phyloP scores from a whole-genome alignment of 2,113 vertebrate genomes.

The Mionectes macconnelli region DNA sequence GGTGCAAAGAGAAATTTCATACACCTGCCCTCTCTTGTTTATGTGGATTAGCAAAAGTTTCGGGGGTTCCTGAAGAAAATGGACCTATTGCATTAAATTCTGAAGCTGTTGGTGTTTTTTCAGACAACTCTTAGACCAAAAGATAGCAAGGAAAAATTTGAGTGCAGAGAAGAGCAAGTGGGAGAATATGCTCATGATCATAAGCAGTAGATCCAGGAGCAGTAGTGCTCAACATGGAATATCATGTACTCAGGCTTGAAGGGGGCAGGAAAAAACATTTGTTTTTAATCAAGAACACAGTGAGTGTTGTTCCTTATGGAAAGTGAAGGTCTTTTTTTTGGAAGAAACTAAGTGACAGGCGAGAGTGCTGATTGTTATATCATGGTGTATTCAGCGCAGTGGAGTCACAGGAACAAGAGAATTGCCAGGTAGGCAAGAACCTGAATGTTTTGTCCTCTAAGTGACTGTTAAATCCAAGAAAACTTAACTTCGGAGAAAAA shows the following conservation, averaged over 20 bases:
- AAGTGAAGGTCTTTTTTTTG: not conserved
- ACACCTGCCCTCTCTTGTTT: not conserved
- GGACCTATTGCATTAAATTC: not conserved
- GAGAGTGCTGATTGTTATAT: not conserved
- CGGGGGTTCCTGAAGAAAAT: not conserved
- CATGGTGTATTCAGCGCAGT: not conserved
- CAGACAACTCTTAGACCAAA: not conserved
- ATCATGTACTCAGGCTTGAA: not conserved
- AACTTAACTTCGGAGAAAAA: not conserved
- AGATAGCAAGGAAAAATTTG: not conserved
- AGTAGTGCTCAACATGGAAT: not conserved
- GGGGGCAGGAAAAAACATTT: not conserved
- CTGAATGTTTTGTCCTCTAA: not conserved
- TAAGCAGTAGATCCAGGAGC: not conserved
- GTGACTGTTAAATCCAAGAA: not conserved
- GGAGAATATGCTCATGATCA: rapidly evolving
- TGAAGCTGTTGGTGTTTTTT: not conserved
- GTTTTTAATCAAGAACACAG: not conserved
- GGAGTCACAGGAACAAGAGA: not conserved
- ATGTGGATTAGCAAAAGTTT: not conserved
- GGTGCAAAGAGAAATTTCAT: not conserved
- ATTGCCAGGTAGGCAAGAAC: not conserved
- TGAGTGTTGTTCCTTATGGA: not conserved
- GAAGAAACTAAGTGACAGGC: not conserved
- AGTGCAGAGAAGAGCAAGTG: not conserved